Conservation (phyloP, 2,888 invertebrate species). For the Smittia sp. region DNA sequence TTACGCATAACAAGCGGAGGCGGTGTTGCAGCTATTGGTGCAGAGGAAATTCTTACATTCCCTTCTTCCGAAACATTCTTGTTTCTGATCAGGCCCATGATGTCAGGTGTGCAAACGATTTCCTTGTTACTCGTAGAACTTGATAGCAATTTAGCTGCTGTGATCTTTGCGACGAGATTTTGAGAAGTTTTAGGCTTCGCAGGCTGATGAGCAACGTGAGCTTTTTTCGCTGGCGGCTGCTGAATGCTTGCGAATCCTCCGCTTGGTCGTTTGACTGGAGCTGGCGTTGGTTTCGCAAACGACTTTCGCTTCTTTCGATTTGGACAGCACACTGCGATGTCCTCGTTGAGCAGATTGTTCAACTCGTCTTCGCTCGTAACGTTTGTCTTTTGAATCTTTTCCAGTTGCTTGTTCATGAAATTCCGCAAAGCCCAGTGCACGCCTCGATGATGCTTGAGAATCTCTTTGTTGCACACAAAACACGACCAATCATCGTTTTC, state of each 20-base stretch:
- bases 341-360: constrained; percentile 47
- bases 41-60: neutral
- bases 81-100: constrained; percentile 48
- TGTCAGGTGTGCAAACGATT: constrained; percentile 64
- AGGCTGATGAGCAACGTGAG: neutral
- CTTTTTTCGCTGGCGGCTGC: neutral
- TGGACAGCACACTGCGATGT: constrained; percentile 50
- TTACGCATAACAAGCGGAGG: constrained; percentile 35
- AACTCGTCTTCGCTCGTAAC: constrained; percentile 46
- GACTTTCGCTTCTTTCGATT: constrained; percentile 44
- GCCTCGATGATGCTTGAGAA: constrained; percentile 65
- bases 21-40: neutral
- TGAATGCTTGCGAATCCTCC: neutral
- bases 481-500: constrained; percentile 78
- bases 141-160: too few species aligned
- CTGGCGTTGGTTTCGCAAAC: neutral
- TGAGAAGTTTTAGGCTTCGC: constrained; percentile 43
- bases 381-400: constrained; percentile 20
- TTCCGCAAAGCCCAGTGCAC: constrained; percentile 69
- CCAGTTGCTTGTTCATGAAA: constrained; percentile 61
- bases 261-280: constrained; percentile 21
- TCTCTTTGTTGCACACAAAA: constrained; percentile 68
- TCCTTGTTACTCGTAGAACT: constrained; percentile 52
- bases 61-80: neutral
- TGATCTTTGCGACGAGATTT: constrained; percentile 19